Percentiles rank a stretch among this genome's conserved stretches.
Evolutionary conservation across 92 coral and sea anemone genomes (phyloP).

Genomic region (Zoanthus gigantus): DNA sequence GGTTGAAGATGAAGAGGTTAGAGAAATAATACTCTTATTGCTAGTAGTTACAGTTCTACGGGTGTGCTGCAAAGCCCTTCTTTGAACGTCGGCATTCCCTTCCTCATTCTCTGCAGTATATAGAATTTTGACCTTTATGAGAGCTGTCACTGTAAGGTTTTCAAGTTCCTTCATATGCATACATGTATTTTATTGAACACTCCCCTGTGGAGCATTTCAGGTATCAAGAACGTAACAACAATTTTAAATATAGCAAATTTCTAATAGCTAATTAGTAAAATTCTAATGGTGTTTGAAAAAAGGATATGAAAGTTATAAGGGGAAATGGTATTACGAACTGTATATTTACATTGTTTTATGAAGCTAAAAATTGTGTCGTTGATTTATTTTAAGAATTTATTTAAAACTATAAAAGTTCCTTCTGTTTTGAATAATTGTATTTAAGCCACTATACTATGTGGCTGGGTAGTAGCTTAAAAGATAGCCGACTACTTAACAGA

Average conservation of each 20-base stretch:
- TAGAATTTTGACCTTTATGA: too few species aligned
- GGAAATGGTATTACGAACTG: too few species aligned
- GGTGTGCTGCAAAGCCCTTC: background rate
- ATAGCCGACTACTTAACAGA: background rate
- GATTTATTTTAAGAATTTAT: background rate
- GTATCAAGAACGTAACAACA: background rate
- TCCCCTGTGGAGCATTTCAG: background rate
- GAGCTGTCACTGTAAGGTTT: too few species aligned
- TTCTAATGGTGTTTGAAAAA: background rate
- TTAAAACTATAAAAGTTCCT: background rate
- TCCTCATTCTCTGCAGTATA: background rate
- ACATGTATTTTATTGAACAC: background rate
- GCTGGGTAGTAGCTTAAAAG: background rate
- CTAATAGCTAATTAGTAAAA: background rate
- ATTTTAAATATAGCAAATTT: background rate
- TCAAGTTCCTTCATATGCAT: too few species aligned
- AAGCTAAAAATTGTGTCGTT: background rate
- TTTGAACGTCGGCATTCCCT: background rate
- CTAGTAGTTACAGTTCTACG: background rate
- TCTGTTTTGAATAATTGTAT: background rate
- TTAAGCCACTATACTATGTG: background rate
- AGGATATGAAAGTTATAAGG: background rate
- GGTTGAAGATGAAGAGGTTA: constrained; percentile 92
- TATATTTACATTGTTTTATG: background rate
- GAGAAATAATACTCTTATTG: background rate